Evolutionary conservation across 2,113 vertebrate species (phyloP).

Genomic region (Maccullochella peelii): DNA sequence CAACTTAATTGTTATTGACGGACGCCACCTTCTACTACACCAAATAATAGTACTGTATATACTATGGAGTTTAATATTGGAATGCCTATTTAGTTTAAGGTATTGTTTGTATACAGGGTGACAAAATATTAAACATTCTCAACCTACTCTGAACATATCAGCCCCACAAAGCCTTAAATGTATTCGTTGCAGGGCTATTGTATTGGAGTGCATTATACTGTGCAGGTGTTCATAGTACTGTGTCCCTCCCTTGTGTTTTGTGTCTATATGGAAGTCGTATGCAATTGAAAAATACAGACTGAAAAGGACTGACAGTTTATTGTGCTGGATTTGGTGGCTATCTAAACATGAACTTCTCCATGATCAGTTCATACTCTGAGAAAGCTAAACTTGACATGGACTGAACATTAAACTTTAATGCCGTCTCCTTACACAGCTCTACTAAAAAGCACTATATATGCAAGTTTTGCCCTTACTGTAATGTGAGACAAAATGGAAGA

Average conservation of each 20-base stretch:
- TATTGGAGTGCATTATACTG: not conserved
- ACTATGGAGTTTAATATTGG: not conserved
- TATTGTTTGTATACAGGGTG: not conserved
- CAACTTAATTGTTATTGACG: conserved; percentile 13
- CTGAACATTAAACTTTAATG: conserved; percentile 32
- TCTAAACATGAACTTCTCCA: conserved; percentile 8
- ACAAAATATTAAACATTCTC: not conserved
- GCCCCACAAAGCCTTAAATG: not conserved
- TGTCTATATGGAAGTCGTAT: not conserved
- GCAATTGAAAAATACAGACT: not conserved
- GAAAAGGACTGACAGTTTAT: not conserved
- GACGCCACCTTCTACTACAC: not conserved
- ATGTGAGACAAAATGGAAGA: conserved; percentile 4
- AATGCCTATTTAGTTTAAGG: not conserved
- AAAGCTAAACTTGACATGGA: not conserved
- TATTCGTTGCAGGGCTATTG: not conserved
- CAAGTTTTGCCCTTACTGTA: conserved; percentile 10
- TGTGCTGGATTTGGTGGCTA: not conserved
- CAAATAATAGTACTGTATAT: conserved; percentile 16
- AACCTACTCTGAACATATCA: not conserved
- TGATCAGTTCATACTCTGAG: not conserved
- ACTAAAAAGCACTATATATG: conserved; percentile 27
- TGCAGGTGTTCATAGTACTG: conserved; percentile 3
- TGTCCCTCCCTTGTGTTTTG: not conserved
- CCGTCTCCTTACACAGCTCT: not conserved